These are phyloP conservation scores for Trematocara macrostoma DNA, from an alignment of 2,113 vertebrate species.

Conservation along the genomic window DNA sequence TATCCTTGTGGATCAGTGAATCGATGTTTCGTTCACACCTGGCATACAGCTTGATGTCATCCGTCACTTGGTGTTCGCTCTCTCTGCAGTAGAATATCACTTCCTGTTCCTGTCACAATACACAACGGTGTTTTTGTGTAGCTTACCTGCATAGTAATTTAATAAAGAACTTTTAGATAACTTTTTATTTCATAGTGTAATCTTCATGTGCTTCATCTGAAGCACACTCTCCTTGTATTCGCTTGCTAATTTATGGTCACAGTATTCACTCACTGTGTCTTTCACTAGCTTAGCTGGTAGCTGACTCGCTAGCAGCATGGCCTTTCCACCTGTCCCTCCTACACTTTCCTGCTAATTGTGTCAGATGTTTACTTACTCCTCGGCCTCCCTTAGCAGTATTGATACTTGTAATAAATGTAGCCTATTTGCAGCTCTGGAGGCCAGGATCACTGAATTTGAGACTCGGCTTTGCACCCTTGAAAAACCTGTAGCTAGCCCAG, in stretches of 20 bases:
- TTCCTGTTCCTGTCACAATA: not conserved
- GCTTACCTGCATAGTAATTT: not conserved
- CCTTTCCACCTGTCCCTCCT: not conserved
- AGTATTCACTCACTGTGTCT: not conserved
- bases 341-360: not conserved
- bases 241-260: not conserved
- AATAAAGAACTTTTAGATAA: not conserved
- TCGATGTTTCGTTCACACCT: not conserved
- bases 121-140: not conserved
- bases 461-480: not conserved
- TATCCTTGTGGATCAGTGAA: not conserved
- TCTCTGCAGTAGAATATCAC: not conserved
- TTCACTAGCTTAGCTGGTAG: not conserved
- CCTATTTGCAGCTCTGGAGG: not conserved
- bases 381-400: not conserved
- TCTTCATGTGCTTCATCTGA: not conserved
- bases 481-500: not conserved
- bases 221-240: not conserved
- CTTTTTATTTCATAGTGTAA: not conserved
- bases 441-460: not conserved
- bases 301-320: not conserved
- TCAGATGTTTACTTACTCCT: not conserved
- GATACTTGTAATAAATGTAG: not conserved
- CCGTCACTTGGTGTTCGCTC: not conserved
- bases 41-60: not conserved